Percentiles rank a stretch among this genome's conserved stretches.
phyloP scores from a whole-genome alignment of 2,113 vertebrate genomes.

The Urocynchramus pylzowi region DNA sequence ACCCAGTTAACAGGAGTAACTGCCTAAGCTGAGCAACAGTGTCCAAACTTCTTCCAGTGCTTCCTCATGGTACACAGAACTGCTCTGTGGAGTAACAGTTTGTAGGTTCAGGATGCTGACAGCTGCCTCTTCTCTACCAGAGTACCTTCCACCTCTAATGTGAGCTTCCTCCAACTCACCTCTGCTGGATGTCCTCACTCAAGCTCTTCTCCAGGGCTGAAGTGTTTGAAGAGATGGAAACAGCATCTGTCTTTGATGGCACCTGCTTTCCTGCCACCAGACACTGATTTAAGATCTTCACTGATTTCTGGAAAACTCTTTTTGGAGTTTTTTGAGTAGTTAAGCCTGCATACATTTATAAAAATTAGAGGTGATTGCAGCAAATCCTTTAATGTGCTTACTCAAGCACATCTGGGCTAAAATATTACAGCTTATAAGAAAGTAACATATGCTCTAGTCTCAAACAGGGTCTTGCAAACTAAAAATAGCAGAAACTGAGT shows the following conservation, averaged over 20 bases:
- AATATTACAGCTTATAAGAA: neutral
- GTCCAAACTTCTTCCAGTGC: neutral
- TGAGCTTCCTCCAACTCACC: neutral
- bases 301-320: neutral
- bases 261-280: neutral
- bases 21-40: neutral
- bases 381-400: neutral
- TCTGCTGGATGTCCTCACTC: neutral
- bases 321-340: neutral
- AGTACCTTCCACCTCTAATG: neutral
- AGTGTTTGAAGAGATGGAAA: neutral
- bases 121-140: neutral
- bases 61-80: neutral
- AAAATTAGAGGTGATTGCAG: neutral
- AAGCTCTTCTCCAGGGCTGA: neutral
- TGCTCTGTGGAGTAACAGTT: neutral
- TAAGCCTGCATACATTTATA: neutral
- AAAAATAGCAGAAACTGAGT: neutral
- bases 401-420: neutral
- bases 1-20: neutral
- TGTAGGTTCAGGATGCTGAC: neutral
- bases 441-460: neutral
- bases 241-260: neutral
- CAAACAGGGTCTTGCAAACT: neutral
- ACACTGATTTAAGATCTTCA: neutral